Percentiles rank a stretch among this genome's conserved stretches.
Evolutionary conservation across 2,797 vertebrate species (phyloP).

Genomic region (Hirundo rustica): DNA sequence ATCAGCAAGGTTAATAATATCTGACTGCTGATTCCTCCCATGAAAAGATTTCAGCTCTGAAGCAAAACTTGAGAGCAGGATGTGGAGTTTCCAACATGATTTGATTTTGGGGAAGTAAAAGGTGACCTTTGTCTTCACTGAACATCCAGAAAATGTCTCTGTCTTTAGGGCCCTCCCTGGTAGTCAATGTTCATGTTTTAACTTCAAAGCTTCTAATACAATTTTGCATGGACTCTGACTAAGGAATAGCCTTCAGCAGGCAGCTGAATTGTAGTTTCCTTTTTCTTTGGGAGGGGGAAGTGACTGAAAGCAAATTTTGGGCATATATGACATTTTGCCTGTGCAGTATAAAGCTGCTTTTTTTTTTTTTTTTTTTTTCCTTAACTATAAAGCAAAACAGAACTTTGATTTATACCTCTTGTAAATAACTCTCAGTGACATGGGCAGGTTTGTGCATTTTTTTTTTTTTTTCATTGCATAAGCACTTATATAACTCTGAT

Average conservation of each 20-base stretch:
- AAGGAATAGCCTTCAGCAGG: constrained; percentile 48
- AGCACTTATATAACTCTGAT: neutral
- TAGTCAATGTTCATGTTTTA: neutral
- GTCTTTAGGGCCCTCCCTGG: constrained; percentile 27
- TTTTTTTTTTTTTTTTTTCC: neutral
- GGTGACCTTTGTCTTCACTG: constrained; percentile 47
- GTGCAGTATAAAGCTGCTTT: neutral
- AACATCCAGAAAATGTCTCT: constrained; percentile 32
- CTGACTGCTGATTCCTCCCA: neutral
- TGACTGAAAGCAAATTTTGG: constrained; percentile 18
- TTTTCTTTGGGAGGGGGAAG: neutral
- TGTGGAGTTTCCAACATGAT: neutral
- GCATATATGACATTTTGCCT: constrained; percentile 17
- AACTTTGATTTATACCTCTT: constrained; percentile 16
- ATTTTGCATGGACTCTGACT: constrained; percentile 46
- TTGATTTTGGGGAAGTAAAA: neutral
- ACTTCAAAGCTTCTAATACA: constrained; percentile 36
- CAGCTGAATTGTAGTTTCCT: neutral
- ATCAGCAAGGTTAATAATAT: neutral
- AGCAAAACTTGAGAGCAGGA: neutral
- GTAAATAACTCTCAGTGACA: constrained; percentile 11
- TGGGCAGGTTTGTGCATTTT: neutral
- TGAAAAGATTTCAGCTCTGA: neutral
- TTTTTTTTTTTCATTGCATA: constrained; percentile 21
- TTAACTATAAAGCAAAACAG: neutral